A percentile compares a stretch with the other conserved stretches of the same genome.
Conservation (phyloP, 2,113 vertebrate species). For the human region DNA sequence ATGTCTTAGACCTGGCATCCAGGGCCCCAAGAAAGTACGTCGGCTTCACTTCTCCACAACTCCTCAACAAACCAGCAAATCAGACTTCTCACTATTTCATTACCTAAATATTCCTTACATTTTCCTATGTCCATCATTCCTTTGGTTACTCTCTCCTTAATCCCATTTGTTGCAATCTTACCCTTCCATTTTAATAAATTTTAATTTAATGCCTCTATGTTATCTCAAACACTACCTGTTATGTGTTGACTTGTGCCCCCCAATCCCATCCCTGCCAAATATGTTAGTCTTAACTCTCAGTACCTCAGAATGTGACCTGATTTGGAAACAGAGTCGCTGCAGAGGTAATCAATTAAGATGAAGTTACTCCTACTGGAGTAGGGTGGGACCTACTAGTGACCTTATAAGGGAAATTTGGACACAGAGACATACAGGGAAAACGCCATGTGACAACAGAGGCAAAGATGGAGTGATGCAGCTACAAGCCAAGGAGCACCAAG, state of each 20-base stretch:
- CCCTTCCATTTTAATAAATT: not conserved
- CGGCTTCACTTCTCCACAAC: not conserved
- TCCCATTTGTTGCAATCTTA: not conserved
- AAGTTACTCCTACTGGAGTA: not conserved
- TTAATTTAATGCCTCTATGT: constrained; percentile 7
- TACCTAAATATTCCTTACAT: constrained; percentile 6
- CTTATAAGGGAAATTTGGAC: not conserved
- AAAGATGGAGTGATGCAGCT: not conserved
- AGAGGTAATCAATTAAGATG: constrained; percentile 13
- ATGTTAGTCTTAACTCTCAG: not conserved
- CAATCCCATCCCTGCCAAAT: not conserved
- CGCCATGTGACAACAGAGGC: not conserved
- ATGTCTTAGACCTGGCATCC: not conserved
- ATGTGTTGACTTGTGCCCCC: not conserved
- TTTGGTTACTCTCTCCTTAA: constrained; percentile 18
- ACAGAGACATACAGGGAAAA: not conserved
- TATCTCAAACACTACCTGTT: not conserved
- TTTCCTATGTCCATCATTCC: not conserved
- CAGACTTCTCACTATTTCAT: not conserved
- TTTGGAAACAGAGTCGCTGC: not conserved
- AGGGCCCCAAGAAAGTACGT: constrained; percentile 8
- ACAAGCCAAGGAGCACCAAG: not conserved
- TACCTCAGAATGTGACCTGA: constrained; percentile 19
- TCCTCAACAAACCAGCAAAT: constrained; percentile 14
- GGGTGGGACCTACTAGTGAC: not conserved